phyloP scores from a whole-genome alignment of 2,888 invertebrate genomes.

The Rotaria magnacalcarata region DNA sequence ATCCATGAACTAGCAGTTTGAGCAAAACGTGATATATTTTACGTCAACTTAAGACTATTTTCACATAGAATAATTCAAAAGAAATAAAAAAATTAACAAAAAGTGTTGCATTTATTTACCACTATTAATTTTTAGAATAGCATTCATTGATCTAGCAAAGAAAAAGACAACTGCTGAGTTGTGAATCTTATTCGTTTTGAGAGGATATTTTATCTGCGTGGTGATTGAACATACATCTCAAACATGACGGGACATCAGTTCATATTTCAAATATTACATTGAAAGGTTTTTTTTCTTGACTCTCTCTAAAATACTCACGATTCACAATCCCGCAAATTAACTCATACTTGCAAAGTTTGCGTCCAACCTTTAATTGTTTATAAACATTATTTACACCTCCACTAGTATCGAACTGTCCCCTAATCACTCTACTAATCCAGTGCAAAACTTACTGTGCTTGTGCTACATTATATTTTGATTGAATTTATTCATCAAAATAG shows the following conservation, averaged over 20 bases:
- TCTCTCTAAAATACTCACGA: too few relatives aligned
- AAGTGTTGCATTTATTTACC: not conserved
- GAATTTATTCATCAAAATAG: not conserved
- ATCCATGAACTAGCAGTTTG: conserved; percentile 28
- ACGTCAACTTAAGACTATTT: conserved; percentile 41
- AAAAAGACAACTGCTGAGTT: not conserved
- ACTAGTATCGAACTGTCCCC: conserved; percentile 39
- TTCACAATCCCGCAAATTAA: not conserved
- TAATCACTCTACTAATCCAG: conserved; percentile 37
- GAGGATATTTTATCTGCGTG: too few relatives aligned
- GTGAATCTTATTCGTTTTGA: too few relatives aligned
- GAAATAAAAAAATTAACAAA: not conserved
- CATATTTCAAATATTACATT: too few relatives aligned
- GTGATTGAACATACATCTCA: too few relatives aligned
- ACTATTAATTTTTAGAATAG: conserved; percentile 37
- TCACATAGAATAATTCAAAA: not conserved
- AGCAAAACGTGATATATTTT: conserved; percentile 38
- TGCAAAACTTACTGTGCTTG: conserved; percentile 40
- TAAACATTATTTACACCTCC: conserved; percentile 37
- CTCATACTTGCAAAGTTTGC: conserved; percentile 36
- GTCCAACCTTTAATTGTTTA: conserved; percentile 40
- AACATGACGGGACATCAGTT: too few relatives aligned
- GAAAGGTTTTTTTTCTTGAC: too few relatives aligned
- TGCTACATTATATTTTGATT: conserved; percentile 37
- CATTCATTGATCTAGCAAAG: conserved; percentile 26